Conservation (phyloP, 2,797 vertebrate species). For the Scolopax bukidnonensis region DNA sequence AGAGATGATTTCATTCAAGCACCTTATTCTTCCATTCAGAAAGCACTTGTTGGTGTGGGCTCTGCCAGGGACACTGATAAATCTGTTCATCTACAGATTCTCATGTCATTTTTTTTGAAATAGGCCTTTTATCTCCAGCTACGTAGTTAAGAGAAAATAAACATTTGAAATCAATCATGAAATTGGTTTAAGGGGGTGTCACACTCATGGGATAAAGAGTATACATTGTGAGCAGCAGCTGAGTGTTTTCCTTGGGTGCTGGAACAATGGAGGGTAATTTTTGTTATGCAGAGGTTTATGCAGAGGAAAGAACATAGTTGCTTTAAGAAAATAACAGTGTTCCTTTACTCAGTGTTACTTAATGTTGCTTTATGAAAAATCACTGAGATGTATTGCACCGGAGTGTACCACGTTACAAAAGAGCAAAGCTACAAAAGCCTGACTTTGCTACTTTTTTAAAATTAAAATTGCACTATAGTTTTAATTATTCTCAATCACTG, state of each 20-base stretch:
- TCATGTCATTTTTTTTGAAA: background rate
- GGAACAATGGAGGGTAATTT: background rate
- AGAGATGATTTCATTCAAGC: background rate
- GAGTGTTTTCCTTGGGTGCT: background rate
- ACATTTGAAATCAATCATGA: background rate
- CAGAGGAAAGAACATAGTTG: background rate
- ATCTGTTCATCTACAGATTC: background rate
- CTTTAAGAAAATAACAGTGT: background rate
- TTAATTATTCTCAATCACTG: background rate
- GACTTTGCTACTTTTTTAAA: background rate
- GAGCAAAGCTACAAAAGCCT: background rate
- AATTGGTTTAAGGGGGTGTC: background rate
- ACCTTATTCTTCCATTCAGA: background rate
- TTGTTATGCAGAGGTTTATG: background rate
- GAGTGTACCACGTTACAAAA: background rate
- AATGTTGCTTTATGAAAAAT: background rate
- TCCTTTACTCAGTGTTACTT: conserved; percentile 1
- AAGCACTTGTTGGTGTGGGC: background rate
- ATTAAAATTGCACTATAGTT: conserved; percentile 53
- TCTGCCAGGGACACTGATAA: background rate
- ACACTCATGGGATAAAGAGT: background rate
- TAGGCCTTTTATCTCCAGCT: background rate
- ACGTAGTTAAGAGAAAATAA: background rate
- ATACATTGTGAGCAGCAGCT: background rate
- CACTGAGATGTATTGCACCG: background rate